Evolutionary conservation across 2,113 vertebrate species (phyloP), one percentile per base, ranked within the genome.

Genomic region (Tachycineta bicolor): DNA sequence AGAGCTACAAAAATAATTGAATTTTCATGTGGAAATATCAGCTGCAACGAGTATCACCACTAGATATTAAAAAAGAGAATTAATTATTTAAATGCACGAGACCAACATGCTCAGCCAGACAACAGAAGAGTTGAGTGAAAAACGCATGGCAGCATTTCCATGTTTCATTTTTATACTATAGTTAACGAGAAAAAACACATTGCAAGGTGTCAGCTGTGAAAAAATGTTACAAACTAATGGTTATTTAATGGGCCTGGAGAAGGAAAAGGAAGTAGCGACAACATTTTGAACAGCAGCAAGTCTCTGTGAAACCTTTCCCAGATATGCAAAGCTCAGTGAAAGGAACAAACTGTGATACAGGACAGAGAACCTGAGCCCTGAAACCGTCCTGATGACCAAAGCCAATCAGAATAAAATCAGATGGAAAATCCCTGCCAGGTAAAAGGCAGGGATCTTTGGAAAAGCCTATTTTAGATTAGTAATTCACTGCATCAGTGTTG

Each of bases 1-100:
- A 85, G 46, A 89, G 65, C 28, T 85, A 75, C 50, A 83, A 52
- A 87, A 94, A 91, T 89, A 95, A 96, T 64, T 94, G 59, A 96
- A 82, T 96, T 93, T 96, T 92, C 90, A 44, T 44, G 3, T 73
- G 47, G 62, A 96, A 95, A 81, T 95, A 89, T 34, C 59, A 65
- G 28, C 24, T 75, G 34, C 25, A 79, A 94, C 88, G 56, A 88
- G 37, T 37, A 95, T 64, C 25, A 87, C 49, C 47, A 39, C 15
- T 39, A 88, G 50, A 89, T 95, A 37, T 58, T 46, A 20, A 81
- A 84, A 85, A 67, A 83, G 44, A 70, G 69, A 85, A 76, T 58
- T n/a, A 84, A 71, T 94, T 91, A 24, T 85, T 83, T 89, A 76
- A 79, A 87, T 70, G 26, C 44, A 63, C 26, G 60, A 49, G 8